phyloP scores from a whole-genome alignment of 2,113 vertebrate species.

The Marmota monax region DNA sequence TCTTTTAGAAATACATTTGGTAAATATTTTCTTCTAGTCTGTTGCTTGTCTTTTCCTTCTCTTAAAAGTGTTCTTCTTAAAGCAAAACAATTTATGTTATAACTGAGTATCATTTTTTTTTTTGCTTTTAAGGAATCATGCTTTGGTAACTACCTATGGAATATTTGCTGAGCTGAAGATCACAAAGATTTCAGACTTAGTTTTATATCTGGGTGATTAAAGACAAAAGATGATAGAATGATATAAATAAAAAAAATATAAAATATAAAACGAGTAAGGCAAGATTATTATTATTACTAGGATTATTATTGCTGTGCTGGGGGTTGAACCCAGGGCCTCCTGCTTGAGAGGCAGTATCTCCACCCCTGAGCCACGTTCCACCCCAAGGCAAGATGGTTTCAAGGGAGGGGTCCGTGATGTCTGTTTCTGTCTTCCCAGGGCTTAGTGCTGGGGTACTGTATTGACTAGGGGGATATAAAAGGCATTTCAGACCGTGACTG shows the following conservation, averaged over 20 bases:
- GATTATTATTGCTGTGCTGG: too few species aligned
- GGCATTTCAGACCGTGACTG: accelerated
- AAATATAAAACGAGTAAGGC: background rate
- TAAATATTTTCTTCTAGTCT: background rate
- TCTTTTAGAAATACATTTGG: background rate
- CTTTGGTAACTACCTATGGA: background rate
- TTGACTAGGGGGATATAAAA: too few species aligned
- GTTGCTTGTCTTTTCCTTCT: background rate
- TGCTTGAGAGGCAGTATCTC: too few species aligned
- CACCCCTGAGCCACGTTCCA: too few species aligned
- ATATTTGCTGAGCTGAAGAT: background rate
- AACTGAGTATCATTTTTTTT: too few species aligned
- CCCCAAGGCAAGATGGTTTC: too few species aligned
- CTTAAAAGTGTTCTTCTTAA: background rate
- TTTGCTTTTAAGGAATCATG: background rate
- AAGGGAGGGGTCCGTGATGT: too few species aligned
- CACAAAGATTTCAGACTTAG: background rate
- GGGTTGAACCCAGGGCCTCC: too few species aligned
- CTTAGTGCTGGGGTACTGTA: accelerated
- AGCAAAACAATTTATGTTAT: too few species aligned
- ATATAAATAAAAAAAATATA: too few species aligned
- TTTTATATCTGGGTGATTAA: background rate
- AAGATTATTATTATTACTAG: background rate
- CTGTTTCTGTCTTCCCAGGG: accelerated
- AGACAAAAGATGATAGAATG: background rate